Base-by-base conservation (phyloP, 2,797 vertebrate species). In the Acrossocheilus fasciatus region DNA sequence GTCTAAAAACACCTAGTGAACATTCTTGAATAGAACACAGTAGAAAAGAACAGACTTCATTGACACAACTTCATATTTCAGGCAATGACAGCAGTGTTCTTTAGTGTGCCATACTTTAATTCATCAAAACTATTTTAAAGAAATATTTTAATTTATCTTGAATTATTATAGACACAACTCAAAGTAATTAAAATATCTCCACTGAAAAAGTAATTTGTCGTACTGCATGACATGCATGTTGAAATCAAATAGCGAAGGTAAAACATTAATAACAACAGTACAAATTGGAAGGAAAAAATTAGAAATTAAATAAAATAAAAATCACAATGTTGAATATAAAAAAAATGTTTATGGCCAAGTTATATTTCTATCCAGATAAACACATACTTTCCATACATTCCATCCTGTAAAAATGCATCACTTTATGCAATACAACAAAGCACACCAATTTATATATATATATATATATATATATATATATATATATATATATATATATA, bases 31-130 rank as follows among this genome's bases (percentile, higher is more conserved):
- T 12, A 23, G 39, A 70, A 41, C 4, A 39, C 23, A 62, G 10
- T 12, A 26, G 11, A 14, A 47, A 47, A 12, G 6, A 59, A 30
- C 4, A 64, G 10, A n/a, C 18, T 70, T 70, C 9, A 39, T 1
- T 69, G 68, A 69, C 68, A 30, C 17, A 34, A 54, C 15, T 54
- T 54, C 14, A 72, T 54, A 70, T 52, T 39, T 26, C 47, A 54
- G 43, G 54, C 76, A 62, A 23, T 62, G 76, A 79, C 77, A 78
- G 36, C 76, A 62, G 34, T 39, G 75, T 39, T 20, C 52, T 39
- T 77, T 20, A 36, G 52, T 26, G 20, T 59, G 76, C 14, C 23
- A 26, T 43, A 23, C 23, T 41, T 78, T 43, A 43, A 59, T 41
- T 59, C 11, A 41, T n/a, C 11, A n/a, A 78, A 57, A 78, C 34